These are phyloP conservation scores for Pyrrhosoma nymphula DNA, from an alignment of 2,888 invertebrate genomes.

Conservation along the genomic window DNA sequence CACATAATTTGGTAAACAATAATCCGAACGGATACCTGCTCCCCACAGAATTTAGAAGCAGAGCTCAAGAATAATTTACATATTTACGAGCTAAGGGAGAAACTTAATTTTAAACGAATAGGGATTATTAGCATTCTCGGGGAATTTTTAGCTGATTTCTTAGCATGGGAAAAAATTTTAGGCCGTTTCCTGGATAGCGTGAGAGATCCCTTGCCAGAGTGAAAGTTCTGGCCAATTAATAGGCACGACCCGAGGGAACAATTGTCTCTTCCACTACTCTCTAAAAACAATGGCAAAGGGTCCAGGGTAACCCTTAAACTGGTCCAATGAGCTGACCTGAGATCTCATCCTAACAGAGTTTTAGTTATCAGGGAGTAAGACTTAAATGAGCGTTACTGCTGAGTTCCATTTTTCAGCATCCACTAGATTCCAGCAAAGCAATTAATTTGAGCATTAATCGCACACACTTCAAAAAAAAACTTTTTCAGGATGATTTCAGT, in stretches of 20 bases:
- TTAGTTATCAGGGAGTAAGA: too few relatives aligned
- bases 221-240: background rate
- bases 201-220: background rate
- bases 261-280: background rate
- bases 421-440: too few relatives aligned
- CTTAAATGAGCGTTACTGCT: too few relatives aligned
- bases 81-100: background rate
- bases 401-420: too few relatives aligned
- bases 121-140: background rate
- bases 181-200: background rate
- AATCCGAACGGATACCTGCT: background rate
- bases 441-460: too few relatives aligned
- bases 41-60: background rate
- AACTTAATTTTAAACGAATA: background rate
- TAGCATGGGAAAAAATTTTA: background rate
- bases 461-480: too few relatives aligned
- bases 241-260: background rate
- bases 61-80: background rate
- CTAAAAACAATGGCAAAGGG: background rate
- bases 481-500: too few relatives aligned
- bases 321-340: background rate
- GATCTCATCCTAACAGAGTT: too few relatives aligned
- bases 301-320: background rate
- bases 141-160: background rate
- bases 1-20: too few relatives aligned